These are phyloP conservation scores for Elysia chlorotica DNA, from an alignment of 1,140 invertebrate genomes.

Conservation along the genomic window DNA sequence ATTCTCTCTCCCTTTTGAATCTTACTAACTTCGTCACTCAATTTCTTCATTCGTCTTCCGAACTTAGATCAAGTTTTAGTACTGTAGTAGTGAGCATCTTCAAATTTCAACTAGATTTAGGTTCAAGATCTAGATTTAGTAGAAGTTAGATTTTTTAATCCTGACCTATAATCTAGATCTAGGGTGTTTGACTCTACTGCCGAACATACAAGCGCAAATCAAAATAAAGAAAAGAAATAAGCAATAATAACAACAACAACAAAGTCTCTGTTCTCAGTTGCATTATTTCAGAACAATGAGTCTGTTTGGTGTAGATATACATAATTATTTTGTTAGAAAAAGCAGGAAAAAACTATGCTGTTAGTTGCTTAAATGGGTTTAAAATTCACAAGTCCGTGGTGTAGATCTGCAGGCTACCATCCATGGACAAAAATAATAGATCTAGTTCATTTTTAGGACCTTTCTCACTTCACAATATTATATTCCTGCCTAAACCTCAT, in stretches of 20 bases:
- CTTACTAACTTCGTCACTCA: too few relatives aligned
- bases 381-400: slow-evolving; percentile 24
- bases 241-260: too few relatives aligned
- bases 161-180: background rate
- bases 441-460: slow-evolving; percentile 36
- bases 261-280: too few relatives aligned
- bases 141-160: too few relatives aligned
- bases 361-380: too few relatives aligned
- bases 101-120: background rate
- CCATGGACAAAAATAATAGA: slow-evolving; percentile 18
- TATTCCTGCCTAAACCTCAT: background rate
- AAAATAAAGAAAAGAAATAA: background rate
- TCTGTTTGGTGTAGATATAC: background rate
- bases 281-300: too few relatives aligned
- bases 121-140: background rate
- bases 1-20: too few relatives aligned
- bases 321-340: background rate
- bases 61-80: background rate
- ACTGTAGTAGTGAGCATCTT: background rate
- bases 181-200: background rate
- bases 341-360: too few relatives aligned
- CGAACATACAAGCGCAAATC: background rate
- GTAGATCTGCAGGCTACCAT: slow-evolving; percentile 28
- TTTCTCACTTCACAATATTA: slow-evolving; percentile 20
- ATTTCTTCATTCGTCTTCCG: background rate